Evolutionary conservation across 2,113 vertebrate genomes (phyloP).

Genomic region (Solea senegalensis): DNA sequence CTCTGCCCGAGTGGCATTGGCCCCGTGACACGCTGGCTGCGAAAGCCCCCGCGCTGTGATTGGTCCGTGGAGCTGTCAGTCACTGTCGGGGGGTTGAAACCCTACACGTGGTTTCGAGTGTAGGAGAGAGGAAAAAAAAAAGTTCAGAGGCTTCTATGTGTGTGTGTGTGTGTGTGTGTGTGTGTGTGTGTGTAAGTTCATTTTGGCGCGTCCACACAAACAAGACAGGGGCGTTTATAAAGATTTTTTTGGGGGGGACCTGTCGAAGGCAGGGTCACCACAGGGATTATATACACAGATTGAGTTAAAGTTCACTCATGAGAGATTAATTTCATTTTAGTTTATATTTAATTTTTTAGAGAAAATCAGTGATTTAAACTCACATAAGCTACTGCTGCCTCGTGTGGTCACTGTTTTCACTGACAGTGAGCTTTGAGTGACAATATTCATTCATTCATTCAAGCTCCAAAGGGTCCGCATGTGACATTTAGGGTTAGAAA

Average conservation of each 20-base stretch:
- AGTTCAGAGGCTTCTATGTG: conserved; percentile 5
- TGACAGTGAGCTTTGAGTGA: too few species aligned
- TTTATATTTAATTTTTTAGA: too few species aligned
- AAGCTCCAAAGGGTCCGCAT: too few species aligned
- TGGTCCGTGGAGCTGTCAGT: conserved; percentile 48
- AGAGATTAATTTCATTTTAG: too few species aligned
- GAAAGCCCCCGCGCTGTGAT: conserved; percentile 15
- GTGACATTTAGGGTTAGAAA: too few species aligned
- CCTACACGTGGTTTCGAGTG: conserved; percentile 85
- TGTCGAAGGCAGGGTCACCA: too few species aligned
- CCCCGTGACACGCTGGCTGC: neutral
- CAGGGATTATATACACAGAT: too few species aligned
- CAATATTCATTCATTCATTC: too few species aligned
- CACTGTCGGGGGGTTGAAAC: conserved; percentile 69
- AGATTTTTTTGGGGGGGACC: neutral
- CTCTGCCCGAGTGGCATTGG: conserved; percentile 46
- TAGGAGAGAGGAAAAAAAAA: conserved; percentile 4
- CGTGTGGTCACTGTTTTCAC: too few species aligned
- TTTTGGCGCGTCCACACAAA: neutral
- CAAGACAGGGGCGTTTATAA: neutral
- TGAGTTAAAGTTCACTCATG: too few species aligned
- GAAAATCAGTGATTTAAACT: too few species aligned
- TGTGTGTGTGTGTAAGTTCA: neutral
- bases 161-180: neutral
- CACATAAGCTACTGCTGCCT: too few species aligned